Evolutionary conservation across 2,113 vertebrate species (phyloP).

Genomic region (Hipposideros armiger): DNA sequence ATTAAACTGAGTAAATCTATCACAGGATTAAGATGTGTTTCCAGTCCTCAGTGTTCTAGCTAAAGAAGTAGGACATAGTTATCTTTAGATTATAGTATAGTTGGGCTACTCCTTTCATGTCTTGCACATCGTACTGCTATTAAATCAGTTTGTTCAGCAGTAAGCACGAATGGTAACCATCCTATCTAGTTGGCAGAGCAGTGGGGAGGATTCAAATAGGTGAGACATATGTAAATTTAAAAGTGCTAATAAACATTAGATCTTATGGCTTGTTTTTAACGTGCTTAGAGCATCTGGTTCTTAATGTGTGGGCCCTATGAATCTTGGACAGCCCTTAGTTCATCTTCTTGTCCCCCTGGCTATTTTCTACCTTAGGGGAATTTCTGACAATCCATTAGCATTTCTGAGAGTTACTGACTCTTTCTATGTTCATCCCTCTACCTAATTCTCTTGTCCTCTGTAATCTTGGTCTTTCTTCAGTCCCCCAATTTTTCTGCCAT

Average conservation of each 20-base stretch:
- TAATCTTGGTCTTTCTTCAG: neutral
- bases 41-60: neutral
- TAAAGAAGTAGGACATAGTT: neutral
- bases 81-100: neutral
- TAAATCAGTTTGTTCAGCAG: neutral
- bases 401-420: neutral
- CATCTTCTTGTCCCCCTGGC: neutral
- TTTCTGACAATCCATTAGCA: neutral
- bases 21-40: neutral
- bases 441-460: neutral
- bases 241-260: neutral
- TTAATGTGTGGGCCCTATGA: neutral
- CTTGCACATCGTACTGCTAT: neutral
- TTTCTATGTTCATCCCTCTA: neutral
- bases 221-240: neutral
- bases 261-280: neutral
- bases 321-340: neutral
- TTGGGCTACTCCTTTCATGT: neutral
- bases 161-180: neutral
- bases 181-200: neutral
- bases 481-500: neutral
- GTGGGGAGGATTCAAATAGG: neutral
- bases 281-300: neutral
- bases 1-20: neutral
- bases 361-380: neutral